Evolutionary conservation across 2,113 vertebrate species (phyloP).

Genomic region (Propithecus coquereli): DNA sequence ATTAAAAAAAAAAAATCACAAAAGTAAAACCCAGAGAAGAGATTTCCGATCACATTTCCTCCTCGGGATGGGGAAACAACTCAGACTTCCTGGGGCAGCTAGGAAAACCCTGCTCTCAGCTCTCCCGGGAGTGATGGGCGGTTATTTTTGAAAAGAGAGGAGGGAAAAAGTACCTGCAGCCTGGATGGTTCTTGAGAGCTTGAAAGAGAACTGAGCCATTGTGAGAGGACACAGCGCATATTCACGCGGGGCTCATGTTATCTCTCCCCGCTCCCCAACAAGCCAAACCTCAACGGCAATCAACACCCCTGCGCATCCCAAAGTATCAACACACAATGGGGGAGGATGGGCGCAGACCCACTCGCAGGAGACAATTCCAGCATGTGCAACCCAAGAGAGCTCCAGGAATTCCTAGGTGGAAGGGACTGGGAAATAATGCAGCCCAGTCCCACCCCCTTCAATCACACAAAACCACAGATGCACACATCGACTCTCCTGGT

Average conservation of each 20-base stretch:
- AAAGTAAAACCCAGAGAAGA: conserved; percentile 47
- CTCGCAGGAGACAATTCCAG: fast-evolving
- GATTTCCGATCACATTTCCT: conserved; percentile 59
- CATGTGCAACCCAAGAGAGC: not conserved
- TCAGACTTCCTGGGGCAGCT: not conserved
- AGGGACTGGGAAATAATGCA: not conserved
- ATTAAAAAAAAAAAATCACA: conserved; percentile 58
- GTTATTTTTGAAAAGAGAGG: conserved; percentile 56
- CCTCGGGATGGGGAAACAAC: conserved; percentile 31
- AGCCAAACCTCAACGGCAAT: not conserved
- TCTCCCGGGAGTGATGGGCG: not conserved
- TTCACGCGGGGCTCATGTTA: fast-evolving
- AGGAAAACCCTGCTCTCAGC: not conserved
- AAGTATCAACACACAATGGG: conserved; percentile 31
- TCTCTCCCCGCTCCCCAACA: not conserved
- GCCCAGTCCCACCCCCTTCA: not conserved
- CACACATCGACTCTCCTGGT: not conserved
- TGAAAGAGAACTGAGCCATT: not conserved
- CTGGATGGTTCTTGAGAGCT: not conserved
- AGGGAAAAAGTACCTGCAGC: conserved; percentile 39
- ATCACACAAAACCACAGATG: fast-evolving
- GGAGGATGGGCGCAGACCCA: not conserved
- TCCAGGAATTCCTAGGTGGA: not conserved
- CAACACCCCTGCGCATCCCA: not conserved
- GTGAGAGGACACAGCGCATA: not conserved